Base-by-base conservation (phyloP, 2,888 invertebrate species). In the Nemotelus pantherinus region DNA sequence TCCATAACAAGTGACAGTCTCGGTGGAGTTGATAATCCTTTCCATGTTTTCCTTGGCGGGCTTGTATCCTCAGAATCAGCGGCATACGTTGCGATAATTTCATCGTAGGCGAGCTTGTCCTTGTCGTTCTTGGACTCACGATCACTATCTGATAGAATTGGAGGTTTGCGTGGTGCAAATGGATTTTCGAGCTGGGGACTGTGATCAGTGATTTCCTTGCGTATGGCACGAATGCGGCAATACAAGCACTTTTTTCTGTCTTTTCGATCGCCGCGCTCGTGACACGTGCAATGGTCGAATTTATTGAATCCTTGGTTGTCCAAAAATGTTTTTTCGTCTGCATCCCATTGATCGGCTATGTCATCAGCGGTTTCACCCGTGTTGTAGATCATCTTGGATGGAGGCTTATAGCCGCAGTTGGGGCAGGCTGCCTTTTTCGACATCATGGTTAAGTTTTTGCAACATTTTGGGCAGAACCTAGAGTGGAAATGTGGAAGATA, bases 381-480 rank as follows among this genome's bases (percentile, higher is more conserved):
- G 6, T 2, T 2, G 10, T 39, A 41, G 39, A 50, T 41, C 1
- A 5, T 10, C 48, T 48, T 74, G 2, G 55, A 2, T 2, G 74
- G 10, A 3, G 45, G 3, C 43, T 39, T 45, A 41, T 47, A 60
- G 39, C 74, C 74, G 39, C 74, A 74, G 47, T 74, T 74, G 2
- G 74, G 74, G 45, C 74, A 74, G 10, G 74, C 48, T 0, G 63
- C 60, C 5, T 10, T 10, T 60, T 41, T 63, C n/a, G 60, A 10
- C 10, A 25, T 41, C 39, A 74, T 47, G 4, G 60, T 74, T 3
- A 74, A 25, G 9, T 74, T 74, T 60, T 74, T 10, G 45, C 74
- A 74, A 41, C 74, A 74, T 74, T 48, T 60, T 3, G 63, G 39
- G 63, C 74, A 74, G 44, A 39, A 74, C 48, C 74, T 74, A 41